Evolutionary conservation across 2,888 invertebrate species (phyloP).

Genomic region (Coenonympha arcania): DNA sequence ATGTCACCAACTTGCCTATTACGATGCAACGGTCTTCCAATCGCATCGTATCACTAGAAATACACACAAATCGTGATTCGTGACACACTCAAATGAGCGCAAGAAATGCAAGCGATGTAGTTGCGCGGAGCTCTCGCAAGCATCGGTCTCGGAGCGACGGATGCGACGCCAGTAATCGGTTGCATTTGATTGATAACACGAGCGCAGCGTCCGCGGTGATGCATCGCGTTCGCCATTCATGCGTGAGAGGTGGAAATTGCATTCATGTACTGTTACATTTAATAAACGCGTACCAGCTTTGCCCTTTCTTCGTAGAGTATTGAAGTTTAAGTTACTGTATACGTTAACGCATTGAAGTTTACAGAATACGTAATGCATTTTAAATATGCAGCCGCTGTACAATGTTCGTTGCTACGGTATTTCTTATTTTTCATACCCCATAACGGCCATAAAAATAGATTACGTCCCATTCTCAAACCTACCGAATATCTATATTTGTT

Average conservation of each 20-base stretch:
- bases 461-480: too few relatives aligned
- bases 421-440: too few relatives aligned
- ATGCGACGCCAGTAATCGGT: slow-evolving; percentile 14
- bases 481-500: too few relatives aligned
- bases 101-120: slow-evolving; percentile 14
- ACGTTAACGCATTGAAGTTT: too few relatives aligned
- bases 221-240: slow-evolving; percentile 11
- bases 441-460: too few relatives aligned
- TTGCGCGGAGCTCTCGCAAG: slow-evolving; percentile 4
- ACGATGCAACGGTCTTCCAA: too few relatives aligned
- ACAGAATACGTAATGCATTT: too few relatives aligned
- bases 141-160: slow-evolving; percentile 6
- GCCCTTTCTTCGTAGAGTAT: not conserved
- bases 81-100: slow-evolving; percentile 5
- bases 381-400: too few relatives aligned
- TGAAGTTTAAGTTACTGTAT: not conserved
- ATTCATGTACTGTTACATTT: slow-evolving; percentile 13
- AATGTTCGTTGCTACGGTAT: not conserved
- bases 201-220: slow-evolving; percentile 8
- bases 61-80: slow-evolving; percentile 9
- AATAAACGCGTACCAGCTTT: slow-evolving; percentile 1
- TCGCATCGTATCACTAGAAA: too few relatives aligned
- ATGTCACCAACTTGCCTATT: too few relatives aligned
- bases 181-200: slow-evolving; percentile 17
- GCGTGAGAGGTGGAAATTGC: slow-evolving; percentile 15